phyloP scores from a whole-genome alignment of 35 echinoderm and acorn worm genomes.

The Hemicentrotus pulcherrimus region DNA sequence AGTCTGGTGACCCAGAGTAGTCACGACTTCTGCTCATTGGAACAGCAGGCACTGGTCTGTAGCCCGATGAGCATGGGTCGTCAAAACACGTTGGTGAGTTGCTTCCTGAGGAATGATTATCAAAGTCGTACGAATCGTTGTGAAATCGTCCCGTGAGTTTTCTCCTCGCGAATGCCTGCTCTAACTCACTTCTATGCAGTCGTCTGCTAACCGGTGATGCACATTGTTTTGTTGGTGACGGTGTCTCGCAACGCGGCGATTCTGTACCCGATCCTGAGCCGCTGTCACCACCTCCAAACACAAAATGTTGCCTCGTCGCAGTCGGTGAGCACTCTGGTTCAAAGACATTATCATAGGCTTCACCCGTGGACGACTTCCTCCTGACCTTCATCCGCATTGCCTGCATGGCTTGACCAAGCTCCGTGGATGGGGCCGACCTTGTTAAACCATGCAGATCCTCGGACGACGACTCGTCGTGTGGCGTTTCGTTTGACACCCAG shows the following conservation, averaged over 20 bases:
- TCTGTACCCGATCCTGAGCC: slow-evolving; percentile 37
- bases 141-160: slow-evolving; percentile 56
- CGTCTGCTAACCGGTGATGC: slow-evolving; percentile 57
- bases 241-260: slow-evolving; percentile 15
- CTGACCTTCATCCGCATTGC: slow-evolving; percentile 65
- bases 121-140: slow-evolving; percentile 48
- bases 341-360: slow-evolving; percentile 42
- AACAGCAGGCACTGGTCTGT: slow-evolving; percentile 41
- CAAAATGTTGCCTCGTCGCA: neutral
- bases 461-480: neutral
- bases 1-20: slow-evolving; percentile 56
- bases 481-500: slow-evolving; percentile 22
- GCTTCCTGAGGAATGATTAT: slow-evolving; percentile 52
- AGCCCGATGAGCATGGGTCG: slow-evolving; percentile 11
- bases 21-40: slow-evolving; percentile 31
- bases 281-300: slow-evolving; percentile 27
- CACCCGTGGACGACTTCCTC: slow-evolving; percentile 60
- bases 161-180: slow-evolving; percentile 59
- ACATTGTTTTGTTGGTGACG: slow-evolving; percentile 31
- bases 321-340: slow-evolving; percentile 42
- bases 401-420: slow-evolving; percentile 61
- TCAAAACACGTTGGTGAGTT: slow-evolving; percentile 46
- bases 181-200: slow-evolving; percentile 54
- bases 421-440: slow-evolving; percentile 8
- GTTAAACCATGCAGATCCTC: slow-evolving; percentile 20